Evolutionary conservation across 2,888 invertebrate species (phyloP).

Genomic region (Parelbella ahira): DNA sequence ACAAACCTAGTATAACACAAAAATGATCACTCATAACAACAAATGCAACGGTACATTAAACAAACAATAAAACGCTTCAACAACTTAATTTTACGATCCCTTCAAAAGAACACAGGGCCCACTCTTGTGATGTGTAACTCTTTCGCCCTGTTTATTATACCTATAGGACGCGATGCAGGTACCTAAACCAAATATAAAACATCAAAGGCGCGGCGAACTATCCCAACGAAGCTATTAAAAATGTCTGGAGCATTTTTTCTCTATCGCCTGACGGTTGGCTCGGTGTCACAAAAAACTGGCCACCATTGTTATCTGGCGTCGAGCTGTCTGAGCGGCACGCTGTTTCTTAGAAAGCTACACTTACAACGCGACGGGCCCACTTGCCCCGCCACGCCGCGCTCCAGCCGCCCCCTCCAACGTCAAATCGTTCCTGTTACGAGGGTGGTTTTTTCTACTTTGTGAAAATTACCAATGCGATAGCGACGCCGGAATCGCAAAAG

Average conservation of each 20-base stretch:
- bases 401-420: no score
- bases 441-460: no score
- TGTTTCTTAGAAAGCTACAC: constrained; percentile 58
- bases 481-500: no score
- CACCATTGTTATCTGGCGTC: constrained; percentile 70
- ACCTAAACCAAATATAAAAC: constrained; percentile 53
- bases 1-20: no score
- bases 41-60: no score
- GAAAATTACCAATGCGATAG: no score
- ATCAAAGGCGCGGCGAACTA: constrained; percentile 54
- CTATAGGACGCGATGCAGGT: constrained; percentile 45
- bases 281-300: constrained; percentile 62
- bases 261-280: constrained; percentile 53
- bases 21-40: no score
- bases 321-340: constrained; percentile 68
- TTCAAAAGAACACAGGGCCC: no score
- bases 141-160: constrained; percentile 49
- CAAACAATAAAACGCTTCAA: no score
- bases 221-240: constrained; percentile 54
- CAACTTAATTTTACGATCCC: no score
- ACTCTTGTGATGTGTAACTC: constrained; percentile 36
- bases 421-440: no score
- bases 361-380: background rate
- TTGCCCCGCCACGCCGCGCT: no score
- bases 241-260: constrained; percentile 63